Evolutionary conservation across 2,888 invertebrate genomes (phyloP).

Genomic region (Scaptomyza reducta): DNA sequence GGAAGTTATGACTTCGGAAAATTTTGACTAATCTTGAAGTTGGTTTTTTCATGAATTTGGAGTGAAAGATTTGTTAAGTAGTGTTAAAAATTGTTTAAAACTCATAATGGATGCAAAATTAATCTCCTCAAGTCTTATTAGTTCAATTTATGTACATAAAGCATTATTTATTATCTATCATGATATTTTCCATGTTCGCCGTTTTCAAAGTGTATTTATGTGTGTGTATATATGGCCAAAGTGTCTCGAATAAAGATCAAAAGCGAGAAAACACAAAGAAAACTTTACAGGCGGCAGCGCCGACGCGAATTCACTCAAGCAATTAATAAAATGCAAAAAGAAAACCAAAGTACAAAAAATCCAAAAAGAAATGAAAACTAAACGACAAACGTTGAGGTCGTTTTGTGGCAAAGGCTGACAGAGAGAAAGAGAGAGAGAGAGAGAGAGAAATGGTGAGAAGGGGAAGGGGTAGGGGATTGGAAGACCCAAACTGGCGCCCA

Average conservation of each 20-base stretch:
- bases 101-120: too few relatives aligned
- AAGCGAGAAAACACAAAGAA: slow-evolving; percentile 62
- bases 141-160: slow-evolving; percentile 6
- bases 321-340: slow-evolving; percentile 74
- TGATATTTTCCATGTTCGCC: slow-evolving; percentile 47
- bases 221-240: slow-evolving; percentile 15
- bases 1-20: too few relatives aligned
- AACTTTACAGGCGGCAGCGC: slow-evolving; percentile 56
- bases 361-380: slow-evolving; percentile 44
- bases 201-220: slow-evolving; percentile 23
- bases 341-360: slow-evolving; percentile 33
- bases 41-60: too few relatives aligned
- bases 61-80: too few relatives aligned
- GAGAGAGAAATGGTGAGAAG: not conserved
- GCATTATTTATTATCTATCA: slow-evolving; percentile 32
- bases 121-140: slow-evolving; percentile 2
- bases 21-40: too few relatives aligned
- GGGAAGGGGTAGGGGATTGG: not conserved
- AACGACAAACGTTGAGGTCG: slow-evolving; percentile 63
- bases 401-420: slow-evolving; percentile 34
- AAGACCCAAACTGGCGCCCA: slow-evolving; percentile 61
- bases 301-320: slow-evolving; percentile 73
- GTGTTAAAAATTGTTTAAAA: too few relatives aligned
- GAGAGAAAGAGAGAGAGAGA: not conserved
- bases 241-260: slow-evolving; percentile 65